Evolutionary conservation across 2,888 invertebrate genomes (phyloP), one percentile per base, ranked within the genome.

Genomic region (Eupeodes luniger): DNA sequence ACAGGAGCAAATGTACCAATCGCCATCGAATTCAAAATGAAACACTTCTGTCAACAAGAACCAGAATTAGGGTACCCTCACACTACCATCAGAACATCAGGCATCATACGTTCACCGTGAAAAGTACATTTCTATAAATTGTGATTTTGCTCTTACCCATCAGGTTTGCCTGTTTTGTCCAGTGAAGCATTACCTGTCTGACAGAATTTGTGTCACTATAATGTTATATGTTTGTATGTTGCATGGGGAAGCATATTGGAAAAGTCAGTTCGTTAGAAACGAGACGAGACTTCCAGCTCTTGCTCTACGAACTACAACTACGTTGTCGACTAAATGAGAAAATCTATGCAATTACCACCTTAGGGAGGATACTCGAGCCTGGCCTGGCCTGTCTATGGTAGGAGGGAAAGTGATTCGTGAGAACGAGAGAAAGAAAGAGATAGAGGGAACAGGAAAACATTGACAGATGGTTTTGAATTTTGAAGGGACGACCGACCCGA

Each of bases 331-430:
- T 19, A 67, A 75, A 40, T 81, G 67, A 59, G 59, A 75, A 81
- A 59, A 81, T 66, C 66, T 81, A 49, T 81, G 81, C 74, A 81
- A 74, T 81, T 75, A 81, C 67, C 81, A 67, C 72, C 74, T 72
- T 5, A 14, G 16, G 7, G 53, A 36, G 67, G 36, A 53, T 36
- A 6, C 19, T 16, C 16, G 6, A 9, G 5, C 5, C 19, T 4
- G 19, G 55, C 40, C 40, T 7, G 5, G 40, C 5, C 36, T 6
- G 36, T 1, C 6, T 5, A 40, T 9, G 64, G 11, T 6, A 12
- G 10, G 16, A 19, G 55, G 55, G 10, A 55, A 55, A 10, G 55
- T 19, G 7, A 12, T 19, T 19, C 19, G 10, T 27, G 27, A 27
- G 1, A 55, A 3, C 7, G 1, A 16, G 7, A 19, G 16, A 19